Conservation (phyloP, 2,113 vertebrate genomes). For the Morone chrysops region DNA sequence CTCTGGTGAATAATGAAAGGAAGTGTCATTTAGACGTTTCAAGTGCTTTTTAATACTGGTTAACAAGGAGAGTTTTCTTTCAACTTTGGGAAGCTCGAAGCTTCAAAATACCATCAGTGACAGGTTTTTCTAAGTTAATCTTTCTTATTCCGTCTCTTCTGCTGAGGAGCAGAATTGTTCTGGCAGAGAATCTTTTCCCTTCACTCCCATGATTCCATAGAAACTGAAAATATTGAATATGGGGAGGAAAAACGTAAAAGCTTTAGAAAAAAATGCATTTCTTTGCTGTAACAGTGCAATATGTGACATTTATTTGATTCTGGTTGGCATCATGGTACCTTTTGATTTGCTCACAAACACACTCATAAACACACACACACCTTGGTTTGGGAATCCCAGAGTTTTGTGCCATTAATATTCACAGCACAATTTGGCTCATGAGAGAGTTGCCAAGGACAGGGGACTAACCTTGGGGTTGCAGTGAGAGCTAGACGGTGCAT, state of each 20-base stretch:
- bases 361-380: background rate
- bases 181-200: slow-evolving; percentile 13
- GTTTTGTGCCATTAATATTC: slow-evolving; percentile 69
- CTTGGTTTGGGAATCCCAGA: slow-evolving; percentile 46
- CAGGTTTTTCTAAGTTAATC: slow-evolving; percentile 55
- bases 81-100: slow-evolving; percentile 7
- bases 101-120: slow-evolving; percentile 44
- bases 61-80: slow-evolving; percentile 56
- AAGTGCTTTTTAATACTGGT: slow-evolving; percentile 64
- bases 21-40: slow-evolving; percentile 63
- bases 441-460: slow-evolving; percentile 62
- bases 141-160: slow-evolving; percentile 39
- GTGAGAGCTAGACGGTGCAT: slow-evolving; percentile 50
- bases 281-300: background rate
- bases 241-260: background rate
- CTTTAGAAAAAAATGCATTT: background rate
- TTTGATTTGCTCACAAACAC: background rate
- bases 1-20: slow-evolving; percentile 63
- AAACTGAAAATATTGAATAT: slow-evolving; percentile 16
- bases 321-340: slow-evolving; percentile 7
- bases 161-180: slow-evolving; percentile 50
- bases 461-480: slow-evolving; percentile 70
- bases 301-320: slow-evolving; percentile 15
- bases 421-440: slow-evolving; percentile 56
- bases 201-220: background rate